Evolutionary conservation across 37 sponge, comb jelly and placozoan species (phyloP), one percentile per base, ranked within the genome.

Genomic region (Mnemiopsis leidyi): DNA sequence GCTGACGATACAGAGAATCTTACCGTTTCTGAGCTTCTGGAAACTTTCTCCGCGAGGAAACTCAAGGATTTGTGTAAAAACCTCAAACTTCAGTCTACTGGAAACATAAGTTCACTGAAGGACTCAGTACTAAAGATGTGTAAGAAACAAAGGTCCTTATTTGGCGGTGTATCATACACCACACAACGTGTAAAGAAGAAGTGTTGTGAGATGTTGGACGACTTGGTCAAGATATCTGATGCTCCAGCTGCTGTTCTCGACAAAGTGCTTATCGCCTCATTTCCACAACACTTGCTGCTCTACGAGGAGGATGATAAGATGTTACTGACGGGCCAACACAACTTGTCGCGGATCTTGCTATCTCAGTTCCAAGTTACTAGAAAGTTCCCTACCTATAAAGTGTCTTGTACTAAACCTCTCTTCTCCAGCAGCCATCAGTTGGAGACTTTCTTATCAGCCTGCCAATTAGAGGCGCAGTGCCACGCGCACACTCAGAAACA

Each of bases 71-170:
- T 85, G 90, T 85, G 90, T 25, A 33, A 32, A 5, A 36, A 23
- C 40, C 35, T 85, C 29, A 85, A 85, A 0, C 28, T 85, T 7
- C 33, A 85, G 29, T 23, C 36, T 26, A 23, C n/a, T 2, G 61
- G 61, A 21, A 32, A n/a, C 23, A 37, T 40, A 18, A 13, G 24
- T 0, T 13, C 90, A 1, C 9, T 85, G 90, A 16, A 38, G 61
- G 29, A 21, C 9, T 35, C 61, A 26, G 36, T 85, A 1, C 24
- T 85, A 26, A 38, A 16, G 21, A 38, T 85, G 90, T 85, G 90
- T 85, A 85, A 85, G 39, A 33, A 16, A 13, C 90, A 85, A 29
- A 38, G 90, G 61, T 32, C 90, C 29, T 21, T 85, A 39, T 85
- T 85, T 85, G 90, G 90, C 61, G 90, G 90, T 9, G 25, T 3